phyloP scores from a whole-genome alignment of 2,113 vertebrate genomes.

The Felis catus region F.catus_Fca126_mat1.0 CM031426.1:59581001-59581500 shows the following conservation, averaged over 20 bases:
- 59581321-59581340: background rate
- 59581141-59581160: background rate
- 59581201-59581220: too few relatives aligned
- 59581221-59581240: background rate
- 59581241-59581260: background rate
- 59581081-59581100: background rate
- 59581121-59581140: background rate
- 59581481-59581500: conserved; percentile 95
- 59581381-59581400: conserved; percentile 89
- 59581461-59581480: conserved; percentile 91
- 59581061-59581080: accelerated
- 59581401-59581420: conserved; percentile 98
- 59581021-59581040: accelerated
- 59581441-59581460: conserved; percentile 98
- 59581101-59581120: background rate
- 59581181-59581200: background rate
- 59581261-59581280: background rate
- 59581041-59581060: background rate
- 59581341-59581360: accelerated
- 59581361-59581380: conserved; percentile 96
- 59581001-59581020: background rate
- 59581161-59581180: background rate
- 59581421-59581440: conserved; percentile 98
- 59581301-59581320: background rate
- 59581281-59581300: accelerated